Percentiles rank a stretch among this genome's conserved stretches.
These are phyloP conservation scores for Herpetotheres cachinnans DNA, from an alignment of 2,113 vertebrate species.

Conservation along the genomic window DNA sequence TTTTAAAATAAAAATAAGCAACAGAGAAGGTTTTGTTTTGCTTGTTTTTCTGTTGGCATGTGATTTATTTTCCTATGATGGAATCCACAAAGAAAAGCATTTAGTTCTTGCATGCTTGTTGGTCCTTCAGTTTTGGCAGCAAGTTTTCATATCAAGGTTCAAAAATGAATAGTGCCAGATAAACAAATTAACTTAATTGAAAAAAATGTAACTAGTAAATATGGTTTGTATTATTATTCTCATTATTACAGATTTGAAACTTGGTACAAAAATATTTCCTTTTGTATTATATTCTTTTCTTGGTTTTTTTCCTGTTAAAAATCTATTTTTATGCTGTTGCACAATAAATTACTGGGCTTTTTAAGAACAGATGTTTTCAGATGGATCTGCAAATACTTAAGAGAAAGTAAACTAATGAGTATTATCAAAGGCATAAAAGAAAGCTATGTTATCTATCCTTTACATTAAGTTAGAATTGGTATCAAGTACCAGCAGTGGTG, in stretches of 20 bases:
- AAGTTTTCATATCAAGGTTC: neutral
- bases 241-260: neutral
- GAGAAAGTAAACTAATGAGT: neutral
- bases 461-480: neutral
- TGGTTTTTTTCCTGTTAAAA: neutral
- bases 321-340: neutral
- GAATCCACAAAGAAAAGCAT: neutral
- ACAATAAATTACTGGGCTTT: neutral
- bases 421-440: neutral
- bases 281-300: neutral
- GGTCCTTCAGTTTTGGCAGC: neutral
- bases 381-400: neutral
- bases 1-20: neutral
- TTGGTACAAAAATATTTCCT: neutral
- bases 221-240: neutral
- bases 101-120: neutral
- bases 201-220: neutral
- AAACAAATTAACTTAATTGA: neutral
- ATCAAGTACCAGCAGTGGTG: neutral
- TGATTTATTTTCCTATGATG: neutral
- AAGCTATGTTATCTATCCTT: neutral
- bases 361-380: neutral
- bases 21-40: neutral
- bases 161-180: neutral
- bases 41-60: neutral